A percentile compares a stretch with the other conserved stretches of the same genome.
Evolutionary conservation across 2,113 vertebrate genomes (phyloP).

Genomic region (Andinoacara biseriatus): DNA sequence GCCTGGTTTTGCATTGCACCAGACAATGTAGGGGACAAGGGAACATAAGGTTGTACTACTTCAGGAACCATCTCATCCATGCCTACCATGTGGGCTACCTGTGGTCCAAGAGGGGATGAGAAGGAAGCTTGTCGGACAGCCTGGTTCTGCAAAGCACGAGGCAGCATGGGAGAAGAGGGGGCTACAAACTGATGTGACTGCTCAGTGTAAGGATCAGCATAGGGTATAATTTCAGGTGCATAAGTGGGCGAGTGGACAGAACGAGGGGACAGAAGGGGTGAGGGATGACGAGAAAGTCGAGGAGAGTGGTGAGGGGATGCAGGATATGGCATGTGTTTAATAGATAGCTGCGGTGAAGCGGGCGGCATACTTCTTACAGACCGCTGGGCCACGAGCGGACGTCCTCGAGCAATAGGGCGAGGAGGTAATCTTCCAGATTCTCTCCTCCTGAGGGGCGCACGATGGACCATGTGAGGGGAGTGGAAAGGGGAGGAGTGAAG

Average conservation of each 20-base stretch:
- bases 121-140: conserved; percentile 47
- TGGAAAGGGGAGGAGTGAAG: conserved; percentile 68
- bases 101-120: conserved; percentile 39
- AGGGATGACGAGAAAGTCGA: conserved; percentile 65
- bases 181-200: conserved; percentile 40
- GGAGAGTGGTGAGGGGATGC: conserved; percentile 72
- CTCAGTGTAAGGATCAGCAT: conserved; percentile 60
- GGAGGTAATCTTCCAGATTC: conserved; percentile 61
- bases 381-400: conserved; percentile 73
- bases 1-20: conserved; percentile 65
- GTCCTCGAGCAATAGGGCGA: conserved; percentile 78
- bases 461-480: conserved; percentile 70
- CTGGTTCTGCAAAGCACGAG: conserved; percentile 56
- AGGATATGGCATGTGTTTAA: conserved; percentile 70
- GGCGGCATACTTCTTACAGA: conserved; percentile 69
- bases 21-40: conserved; percentile 55
- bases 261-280: conserved; percentile 50
- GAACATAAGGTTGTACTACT: conserved; percentile 38
- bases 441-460: conserved; percentile 54
- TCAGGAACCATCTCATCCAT: conserved; percentile 46
- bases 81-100: conserved; percentile 27
- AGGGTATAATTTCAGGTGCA: conserved; percentile 2
- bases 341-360: conserved; percentile 74
- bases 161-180: conserved; percentile 63
- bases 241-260: conserved; percentile 33